Base-by-base conservation (phyloP, 2,113 vertebrate genomes). In the Puntigrus tetrazona region DNA sequence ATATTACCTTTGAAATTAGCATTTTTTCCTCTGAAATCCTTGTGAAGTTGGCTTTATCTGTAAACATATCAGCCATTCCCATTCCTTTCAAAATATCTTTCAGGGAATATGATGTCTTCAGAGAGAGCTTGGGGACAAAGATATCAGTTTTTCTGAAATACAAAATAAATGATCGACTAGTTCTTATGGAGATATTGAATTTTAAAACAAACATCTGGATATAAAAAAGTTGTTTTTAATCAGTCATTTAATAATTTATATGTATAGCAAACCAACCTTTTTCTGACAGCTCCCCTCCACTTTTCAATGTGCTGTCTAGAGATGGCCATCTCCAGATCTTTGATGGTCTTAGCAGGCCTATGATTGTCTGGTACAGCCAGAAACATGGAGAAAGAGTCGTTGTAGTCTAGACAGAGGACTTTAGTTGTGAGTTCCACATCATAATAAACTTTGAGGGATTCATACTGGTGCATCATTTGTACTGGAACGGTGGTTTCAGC, bases 21-120 rank as follows among this genome's bases (percentile, higher is more conserved):
- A 97, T 70, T 0, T 0, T 0, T 0, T 67, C 13, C 63, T 92
- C 88, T n/a, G 94, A 91, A 89, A 98, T 94, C 80, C 94, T 95
- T 85, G 90, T 91, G 14, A 97, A 92, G 88, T 96, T 84, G 76
- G 96, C 95, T 18, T 1, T 9, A 6, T 90, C 65, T 85, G 87
- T 75, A 92, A 98, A 98, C 61, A 95, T 94, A 85, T 96, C 92
- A 8, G 87, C 86, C 79, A 96, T 93, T 84, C 96, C 95, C 92
- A 97, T 92, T 57, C 90, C 91, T 73, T 57, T 81, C 86, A 98
- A 84, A 36, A 94, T 1, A 0, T 11, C 70, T 11, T 89, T 91
- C 84, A 98, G 81, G 2, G 91, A 38, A 18, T 94, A 95, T 22
- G 89, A 93, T 0, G 90, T 85, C 18, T 95, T 95, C 83, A 98